Percentiles rank a stretch among this genome's conserved stretches.
Conservation (phyloP, 2,113 vertebrate genomes). For the Oxyura jamaicensis region DNA sequence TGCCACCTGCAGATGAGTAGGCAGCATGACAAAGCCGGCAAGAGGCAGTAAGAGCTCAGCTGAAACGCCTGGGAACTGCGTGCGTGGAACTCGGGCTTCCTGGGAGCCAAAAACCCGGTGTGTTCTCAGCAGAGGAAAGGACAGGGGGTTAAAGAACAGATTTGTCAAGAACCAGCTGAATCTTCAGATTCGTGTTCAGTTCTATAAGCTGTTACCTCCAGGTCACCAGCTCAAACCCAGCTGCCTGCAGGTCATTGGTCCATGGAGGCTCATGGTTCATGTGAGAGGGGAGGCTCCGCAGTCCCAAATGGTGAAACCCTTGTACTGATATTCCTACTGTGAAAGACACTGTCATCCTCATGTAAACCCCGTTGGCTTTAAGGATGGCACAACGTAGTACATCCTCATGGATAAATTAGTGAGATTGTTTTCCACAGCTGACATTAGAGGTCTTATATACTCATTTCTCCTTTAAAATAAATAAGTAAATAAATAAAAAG, state of each 20-base stretch:
- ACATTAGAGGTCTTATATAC: not conserved
- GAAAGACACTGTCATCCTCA: not conserved
- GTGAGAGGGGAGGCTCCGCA: not conserved
- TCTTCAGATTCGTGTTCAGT: not conserved
- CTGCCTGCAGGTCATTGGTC: not conserved
- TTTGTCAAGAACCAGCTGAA: not conserved
- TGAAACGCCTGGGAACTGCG: fast-evolving
- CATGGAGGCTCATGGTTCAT: not conserved
- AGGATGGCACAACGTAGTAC: not conserved
- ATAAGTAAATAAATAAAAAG: not conserved
- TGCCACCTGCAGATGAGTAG: not conserved
- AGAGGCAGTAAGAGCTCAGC: not conserved
- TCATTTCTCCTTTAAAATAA: not conserved
- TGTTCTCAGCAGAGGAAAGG: not conserved
- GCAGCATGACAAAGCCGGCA: fast-evolving
- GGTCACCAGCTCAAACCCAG: not conserved
- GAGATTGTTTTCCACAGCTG: not conserved
- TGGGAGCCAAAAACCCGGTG: not conserved
- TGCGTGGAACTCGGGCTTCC: not conserved
- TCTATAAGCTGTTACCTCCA: not conserved
- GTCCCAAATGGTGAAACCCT: fast-evolving
- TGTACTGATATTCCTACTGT: not conserved
- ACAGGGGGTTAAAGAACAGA: not conserved
- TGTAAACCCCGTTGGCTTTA: not conserved
- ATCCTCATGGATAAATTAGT: not conserved